Evolutionary conservation across 2,888 invertebrate species (phyloP).

Genomic region (Amblyjoppa proteus): DNA sequence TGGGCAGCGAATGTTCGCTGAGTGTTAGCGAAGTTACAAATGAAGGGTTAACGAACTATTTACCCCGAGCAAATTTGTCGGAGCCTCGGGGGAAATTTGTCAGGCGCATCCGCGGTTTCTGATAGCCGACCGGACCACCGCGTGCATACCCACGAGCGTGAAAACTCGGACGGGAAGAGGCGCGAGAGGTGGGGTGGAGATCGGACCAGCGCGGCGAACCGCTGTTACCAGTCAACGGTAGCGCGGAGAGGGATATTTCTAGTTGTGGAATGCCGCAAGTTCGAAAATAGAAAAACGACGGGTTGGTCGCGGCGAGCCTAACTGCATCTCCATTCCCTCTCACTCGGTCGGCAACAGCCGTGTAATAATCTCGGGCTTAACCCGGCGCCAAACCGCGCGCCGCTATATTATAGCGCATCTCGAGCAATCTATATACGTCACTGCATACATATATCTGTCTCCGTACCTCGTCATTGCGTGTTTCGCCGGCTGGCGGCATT

Average conservation of each 20-base stretch:
- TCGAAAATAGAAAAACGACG: slow-evolving; percentile 70
- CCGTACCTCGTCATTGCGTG: slow-evolving; percentile 26
- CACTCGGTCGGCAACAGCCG: slow-evolving; percentile 20
- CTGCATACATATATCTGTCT: slow-evolving; percentile 9
- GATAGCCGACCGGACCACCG: slow-evolving; percentile 25
- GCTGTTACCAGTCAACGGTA: slow-evolving; percentile 57
- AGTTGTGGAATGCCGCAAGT: slow-evolving; percentile 67
- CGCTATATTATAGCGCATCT: neutral
- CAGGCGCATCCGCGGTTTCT: neutral
- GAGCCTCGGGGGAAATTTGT: too few species aligned
- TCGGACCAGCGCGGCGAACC: slow-evolving; percentile 34
- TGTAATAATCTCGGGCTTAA: slow-evolving; percentile 53
- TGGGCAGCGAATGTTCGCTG: too few species aligned
- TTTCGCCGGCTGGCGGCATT: slow-evolving; percentile 37
- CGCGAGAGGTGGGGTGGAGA: neutral
- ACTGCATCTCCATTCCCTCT: slow-evolving; percentile 26
- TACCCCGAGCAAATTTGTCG: too few species aligned
- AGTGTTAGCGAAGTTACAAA: neutral
- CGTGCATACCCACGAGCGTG: slow-evolving; percentile 29
- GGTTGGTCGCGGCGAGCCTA: slow-evolving; percentile 44
- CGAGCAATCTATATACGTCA: neutral
- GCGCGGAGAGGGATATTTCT: slow-evolving; percentile 69
- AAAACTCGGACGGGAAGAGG: slow-evolving; percentile 21
- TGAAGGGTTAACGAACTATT: neutral
- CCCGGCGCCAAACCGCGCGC: slow-evolving; percentile 55